Conservation (phyloP, 2,888 invertebrate genomes). For the Phlogophora meticulosa region DNA sequence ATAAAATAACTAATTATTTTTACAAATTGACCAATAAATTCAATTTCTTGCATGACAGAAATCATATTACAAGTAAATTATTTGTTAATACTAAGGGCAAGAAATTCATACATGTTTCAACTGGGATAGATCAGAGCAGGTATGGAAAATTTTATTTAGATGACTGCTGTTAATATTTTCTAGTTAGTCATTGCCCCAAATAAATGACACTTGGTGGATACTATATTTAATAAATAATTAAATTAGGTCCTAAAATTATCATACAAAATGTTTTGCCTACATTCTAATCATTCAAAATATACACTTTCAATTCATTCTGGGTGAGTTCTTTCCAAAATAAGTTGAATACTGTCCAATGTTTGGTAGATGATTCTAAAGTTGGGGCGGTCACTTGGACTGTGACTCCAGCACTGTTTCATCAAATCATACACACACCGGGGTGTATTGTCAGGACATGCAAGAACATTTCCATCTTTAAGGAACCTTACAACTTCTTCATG, state of each 20-base stretch:
- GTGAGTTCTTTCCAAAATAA: slow-evolving; percentile 88
- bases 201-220: slow-evolving; percentile 37
- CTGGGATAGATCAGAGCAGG: slow-evolving; percentile 15
- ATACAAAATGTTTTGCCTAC: slow-evolving; percentile 64
- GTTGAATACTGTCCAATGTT: slow-evolving; percentile 93
- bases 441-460: slow-evolving; percentile 97
- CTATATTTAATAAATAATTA: slow-evolving; percentile 42
- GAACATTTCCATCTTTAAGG: slow-evolving; percentile 97
- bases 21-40: slow-evolving; percentile 61
- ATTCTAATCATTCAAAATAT: slow-evolving; percentile 57
- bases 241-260: slow-evolving; percentile 59
- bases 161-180: neutral
- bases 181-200: slow-evolving; percentile 24
- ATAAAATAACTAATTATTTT: slow-evolving; percentile 37
- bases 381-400: slow-evolving; percentile 96
- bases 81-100: slow-evolving; percentile 22
- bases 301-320: slow-evolving; percentile 76
- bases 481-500: slow-evolving; percentile 99
- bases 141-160: neutral
- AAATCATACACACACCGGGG: slow-evolving; percentile 96
- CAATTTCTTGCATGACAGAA: slow-evolving; percentile 44
- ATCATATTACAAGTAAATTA: slow-evolving; percentile 36
- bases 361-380: slow-evolving; percentile 96
- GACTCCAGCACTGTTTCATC: slow-evolving; percentile 98
- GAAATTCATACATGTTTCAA: slow-evolving; percentile 23